Base-by-base conservation (phyloP, 2,797 vertebrate genomes). In the Streptopelia turtur region DNA sequence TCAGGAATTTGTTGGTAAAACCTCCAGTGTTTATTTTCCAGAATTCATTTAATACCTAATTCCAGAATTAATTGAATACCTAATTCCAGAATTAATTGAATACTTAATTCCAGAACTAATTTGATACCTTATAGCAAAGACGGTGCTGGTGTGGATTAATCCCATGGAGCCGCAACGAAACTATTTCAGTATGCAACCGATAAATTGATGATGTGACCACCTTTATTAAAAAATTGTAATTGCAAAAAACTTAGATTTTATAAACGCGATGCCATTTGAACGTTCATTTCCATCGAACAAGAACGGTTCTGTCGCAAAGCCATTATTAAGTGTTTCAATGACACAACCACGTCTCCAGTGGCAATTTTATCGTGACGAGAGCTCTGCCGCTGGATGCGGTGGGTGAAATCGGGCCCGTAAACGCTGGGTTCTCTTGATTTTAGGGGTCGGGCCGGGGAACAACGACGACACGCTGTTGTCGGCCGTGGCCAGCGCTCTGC, bases 401-500 rank as follows among this genome's bases (percentile, higher is more conserved):
- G 0, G 16, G 2, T 6, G 27, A 9, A 83, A 37, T 11, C 9
- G 0, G 4, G 21, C 21, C 2, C 14, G 23, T n/a, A 21, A 87
- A 31, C 18, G 1, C 16, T 47, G 6, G 3, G 1, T 87, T 50
- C 9, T 78, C 83, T 66, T 31, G 57, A 1, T 55, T 90, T 53
- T 39, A 99, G 99, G 99, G 64, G 98, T 99, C 1, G 99, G 99
- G 35, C 99, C 99, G 1, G 99, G 99, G 57, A 98, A 98, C 65
- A 98, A 98, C 0, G 98, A 99, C 2, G 98, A 98, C 61, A 99
- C 98, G 3, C 98, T 99, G 69, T 95, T 99, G 21, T 99, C 98
- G 2, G 98, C 99, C 63, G 99, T 99, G 7, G 98, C 99, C 57
- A 99, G 99, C 35, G 99, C 99, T 20, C 95, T 99, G 90, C 99